Base-by-base conservation (phyloP, 2,797 vertebrate species). In the Cottoperca gobio region DNA sequence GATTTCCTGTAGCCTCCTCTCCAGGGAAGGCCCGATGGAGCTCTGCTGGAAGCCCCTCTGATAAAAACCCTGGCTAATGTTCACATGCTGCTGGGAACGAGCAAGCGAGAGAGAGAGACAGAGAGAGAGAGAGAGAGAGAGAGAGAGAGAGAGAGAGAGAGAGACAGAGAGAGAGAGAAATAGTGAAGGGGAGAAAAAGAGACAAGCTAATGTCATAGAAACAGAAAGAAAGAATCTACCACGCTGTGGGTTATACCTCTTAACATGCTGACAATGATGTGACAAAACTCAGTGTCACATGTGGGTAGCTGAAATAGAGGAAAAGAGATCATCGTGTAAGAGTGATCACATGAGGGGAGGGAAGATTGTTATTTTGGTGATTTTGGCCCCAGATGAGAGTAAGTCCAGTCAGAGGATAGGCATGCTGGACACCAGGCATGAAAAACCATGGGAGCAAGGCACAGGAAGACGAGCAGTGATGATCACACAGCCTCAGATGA, bases 1-100 rank as follows among this genome's bases (percentile, higher is more conserved):
- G 91, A 95, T 93, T 96, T 96, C 94, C 95, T 95, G 92, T 91
- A 86, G 93, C 92, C 90, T 91, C 87, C 90, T 93, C 95, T 94
- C 93, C 87, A 86, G 94, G 94, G 94, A 95, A 89, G 90, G 87
- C 87, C 86, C 87, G 90, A 79, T 87, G 68, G 83, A 93, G 85
- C 85, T 90, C 91, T 91, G 91, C 90, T 93, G 91, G 89, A 95
- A 95, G 89, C 82, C 87, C 87, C 89, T 90, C 90, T 93, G 94
- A 95, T 95, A 95, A 96, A 94, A 92, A 88, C 83, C 71, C 91
- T 93, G 92, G 92, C 92, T 71, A 78, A 89, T 86, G 87, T 95
- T 95, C 93, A 95, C 92, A 95, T 90, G 85, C 91, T 94, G 89
- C 92, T 95, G 94, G 94, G 94, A 96, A 95, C 81, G 33, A 83